These are phyloP conservation scores for Diploscapter pachys DNA, from an alignment of 1,140 invertebrate species.

Conservation along the genomic window DNA sequence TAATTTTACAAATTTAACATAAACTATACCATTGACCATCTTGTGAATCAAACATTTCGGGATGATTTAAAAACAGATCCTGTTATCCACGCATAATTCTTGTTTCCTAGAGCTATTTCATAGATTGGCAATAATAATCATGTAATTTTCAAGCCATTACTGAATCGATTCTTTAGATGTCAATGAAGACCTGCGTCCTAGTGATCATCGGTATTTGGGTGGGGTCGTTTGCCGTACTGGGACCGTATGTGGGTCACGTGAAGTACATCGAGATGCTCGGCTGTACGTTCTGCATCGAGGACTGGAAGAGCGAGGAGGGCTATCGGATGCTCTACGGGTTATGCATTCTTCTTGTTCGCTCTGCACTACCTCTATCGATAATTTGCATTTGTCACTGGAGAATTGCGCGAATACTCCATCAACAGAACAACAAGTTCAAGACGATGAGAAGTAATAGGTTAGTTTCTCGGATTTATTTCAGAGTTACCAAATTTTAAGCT, in stretches of 20 bases:
- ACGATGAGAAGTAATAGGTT: constrained; percentile 19
- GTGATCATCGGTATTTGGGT: constrained; percentile 3
- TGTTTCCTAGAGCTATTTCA: background rate
- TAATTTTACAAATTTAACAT: no score
- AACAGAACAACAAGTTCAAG: constrained; percentile 32
- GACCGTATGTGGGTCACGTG: no score
- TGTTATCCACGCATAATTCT: no score
- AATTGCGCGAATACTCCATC: constrained; percentile 31
- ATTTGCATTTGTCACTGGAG: constrained; percentile 42
- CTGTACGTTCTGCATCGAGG: constrained; percentile 29
- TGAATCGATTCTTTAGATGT: no score
- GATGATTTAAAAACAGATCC: no score
- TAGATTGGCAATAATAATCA: constrained; percentile 9
- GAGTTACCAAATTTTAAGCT: background rate
- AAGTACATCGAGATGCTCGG: background rate
- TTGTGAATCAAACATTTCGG: no score
- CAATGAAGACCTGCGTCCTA: constrained; percentile 5
- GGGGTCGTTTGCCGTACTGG: no score
- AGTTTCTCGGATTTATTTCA: background rate
- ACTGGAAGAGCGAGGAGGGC: constrained; percentile 26
- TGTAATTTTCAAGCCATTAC: no score
- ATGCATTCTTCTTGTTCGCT: constrained; percentile 9
- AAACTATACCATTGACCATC: no score
- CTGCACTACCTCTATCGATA: constrained; percentile 29
- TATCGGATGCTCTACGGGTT: constrained; percentile 35